Conservation (phyloP, 2,113 vertebrate species). For the Plecturocebus donacophilus region DNA sequence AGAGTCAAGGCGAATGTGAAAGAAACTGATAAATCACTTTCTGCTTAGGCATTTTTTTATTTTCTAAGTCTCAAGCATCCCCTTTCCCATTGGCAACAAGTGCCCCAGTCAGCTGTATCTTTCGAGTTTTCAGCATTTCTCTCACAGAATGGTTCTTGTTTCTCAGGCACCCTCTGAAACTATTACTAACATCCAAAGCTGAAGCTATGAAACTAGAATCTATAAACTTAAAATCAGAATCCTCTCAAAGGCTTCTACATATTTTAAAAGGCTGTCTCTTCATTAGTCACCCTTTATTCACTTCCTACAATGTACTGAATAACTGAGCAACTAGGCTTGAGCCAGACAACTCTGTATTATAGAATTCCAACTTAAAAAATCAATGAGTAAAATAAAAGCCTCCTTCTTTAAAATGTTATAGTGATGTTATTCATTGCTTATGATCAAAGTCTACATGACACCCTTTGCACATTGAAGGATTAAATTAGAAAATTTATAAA, state of each 20-base stretch:
- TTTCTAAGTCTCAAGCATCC: not conserved
- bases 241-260: not conserved
- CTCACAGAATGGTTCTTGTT: not conserved
- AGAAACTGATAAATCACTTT: not conserved
- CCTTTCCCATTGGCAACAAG: not conserved
- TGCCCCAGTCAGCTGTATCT: not conserved
- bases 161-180: not conserved
- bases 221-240: not conserved
- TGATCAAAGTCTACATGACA: not conserved
- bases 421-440: not conserved
- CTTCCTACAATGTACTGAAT: not conserved
- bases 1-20: not conserved
- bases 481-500: constrained; percentile 45
- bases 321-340: not conserved
- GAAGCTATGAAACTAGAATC: not conserved
- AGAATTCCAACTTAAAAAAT: not conserved
- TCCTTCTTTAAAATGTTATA: not conserved
- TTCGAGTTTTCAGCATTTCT: not conserved
- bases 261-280: not conserved
- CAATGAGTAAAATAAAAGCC: not conserved
- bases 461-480: not conserved
- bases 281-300: not conserved
- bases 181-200: not conserved
- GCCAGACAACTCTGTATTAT: not conserved
- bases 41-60: not conserved